Evolutionary conservation across 2,113 vertebrate genomes (phyloP).

Genomic region (Rhynchomys soricoides): DNA sequence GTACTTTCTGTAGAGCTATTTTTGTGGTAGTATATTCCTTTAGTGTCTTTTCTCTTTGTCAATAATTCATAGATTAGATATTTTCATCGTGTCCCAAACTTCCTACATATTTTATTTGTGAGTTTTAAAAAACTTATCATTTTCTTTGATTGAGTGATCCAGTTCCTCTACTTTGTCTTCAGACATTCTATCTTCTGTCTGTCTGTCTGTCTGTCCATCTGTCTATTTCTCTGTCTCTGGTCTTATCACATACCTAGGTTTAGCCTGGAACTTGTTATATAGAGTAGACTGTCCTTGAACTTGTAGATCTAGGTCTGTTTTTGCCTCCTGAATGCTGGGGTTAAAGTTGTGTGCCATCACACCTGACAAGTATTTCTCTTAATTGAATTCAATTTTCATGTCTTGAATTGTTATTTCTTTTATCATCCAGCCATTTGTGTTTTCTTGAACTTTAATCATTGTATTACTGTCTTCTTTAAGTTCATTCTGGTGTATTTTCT

Average conservation of each 20-base stretch:
- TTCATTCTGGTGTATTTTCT: not conserved
- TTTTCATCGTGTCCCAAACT: not conserved
- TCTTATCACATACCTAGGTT: not conserved
- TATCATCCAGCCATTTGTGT: not conserved
- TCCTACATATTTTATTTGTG: not conserved
- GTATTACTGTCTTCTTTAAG: not conserved
- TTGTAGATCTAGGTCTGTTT: not conserved
- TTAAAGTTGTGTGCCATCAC: not conserved
- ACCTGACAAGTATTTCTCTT: not conserved
- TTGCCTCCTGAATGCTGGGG: not conserved
- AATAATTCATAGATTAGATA: not conserved
- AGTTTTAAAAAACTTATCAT: not conserved
- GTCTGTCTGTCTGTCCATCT: not conserved
- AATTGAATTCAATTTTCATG: not conserved
- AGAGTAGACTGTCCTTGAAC: not conserved
- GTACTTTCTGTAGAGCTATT: not conserved
- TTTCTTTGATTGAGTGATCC: not conserved
- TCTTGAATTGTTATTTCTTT: not conserved
- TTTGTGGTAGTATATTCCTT: not conserved
- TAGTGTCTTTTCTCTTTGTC: not conserved
- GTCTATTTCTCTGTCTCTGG: not conserved
- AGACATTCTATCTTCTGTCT: not conserved
- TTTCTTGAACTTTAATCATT: not conserved
- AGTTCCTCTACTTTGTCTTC: not conserved
- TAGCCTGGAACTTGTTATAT: not conserved